These are phyloP conservation scores for Cantharis lateralis DNA, from an alignment of 2,888 invertebrate genomes.

Conservation along the genomic window DNA sequence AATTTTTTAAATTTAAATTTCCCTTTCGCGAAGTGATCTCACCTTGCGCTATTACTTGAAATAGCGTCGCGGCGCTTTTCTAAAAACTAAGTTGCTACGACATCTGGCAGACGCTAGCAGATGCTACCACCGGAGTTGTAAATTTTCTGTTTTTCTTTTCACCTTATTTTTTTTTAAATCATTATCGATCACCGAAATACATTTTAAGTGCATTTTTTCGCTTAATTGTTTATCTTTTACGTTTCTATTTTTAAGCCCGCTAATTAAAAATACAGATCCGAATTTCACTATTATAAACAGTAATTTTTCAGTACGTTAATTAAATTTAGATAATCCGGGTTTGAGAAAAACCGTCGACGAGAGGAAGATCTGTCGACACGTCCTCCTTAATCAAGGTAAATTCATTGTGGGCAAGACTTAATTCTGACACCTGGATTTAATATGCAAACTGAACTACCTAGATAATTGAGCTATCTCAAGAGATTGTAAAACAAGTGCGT, in stretches of 20 bases:
- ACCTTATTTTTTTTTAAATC: not conserved
- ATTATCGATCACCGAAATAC: not conserved
- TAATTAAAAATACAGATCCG: not conserved
- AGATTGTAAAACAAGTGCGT: not conserved
- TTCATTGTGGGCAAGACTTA: not conserved
- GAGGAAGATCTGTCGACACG: not conserved
- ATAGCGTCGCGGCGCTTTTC: constrained; percentile 3
- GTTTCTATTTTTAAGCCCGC: not conserved
- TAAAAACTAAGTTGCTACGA: constrained; percentile 9
- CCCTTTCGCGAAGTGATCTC: not conserved
- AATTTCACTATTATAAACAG: not conserved
- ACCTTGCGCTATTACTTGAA: not conserved
- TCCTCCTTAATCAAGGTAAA: not conserved
- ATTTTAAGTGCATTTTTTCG: not conserved
- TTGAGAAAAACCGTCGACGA: not conserved
- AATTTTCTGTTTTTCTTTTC: constrained; percentile 1
- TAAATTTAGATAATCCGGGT: not conserved
- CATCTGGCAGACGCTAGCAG: constrained; percentile 24
- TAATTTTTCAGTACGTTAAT: not conserved
- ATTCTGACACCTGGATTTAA: not conserved
- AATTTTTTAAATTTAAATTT: not conserved
- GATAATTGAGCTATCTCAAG: not conserved
- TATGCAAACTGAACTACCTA: not conserved
- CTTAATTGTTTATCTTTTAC: not conserved
- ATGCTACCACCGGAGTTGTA: constrained; percentile 1